phyloP scores from a whole-genome alignment of 2,113 vertebrate species.

The Nothoprocta pentlandii region DNA sequence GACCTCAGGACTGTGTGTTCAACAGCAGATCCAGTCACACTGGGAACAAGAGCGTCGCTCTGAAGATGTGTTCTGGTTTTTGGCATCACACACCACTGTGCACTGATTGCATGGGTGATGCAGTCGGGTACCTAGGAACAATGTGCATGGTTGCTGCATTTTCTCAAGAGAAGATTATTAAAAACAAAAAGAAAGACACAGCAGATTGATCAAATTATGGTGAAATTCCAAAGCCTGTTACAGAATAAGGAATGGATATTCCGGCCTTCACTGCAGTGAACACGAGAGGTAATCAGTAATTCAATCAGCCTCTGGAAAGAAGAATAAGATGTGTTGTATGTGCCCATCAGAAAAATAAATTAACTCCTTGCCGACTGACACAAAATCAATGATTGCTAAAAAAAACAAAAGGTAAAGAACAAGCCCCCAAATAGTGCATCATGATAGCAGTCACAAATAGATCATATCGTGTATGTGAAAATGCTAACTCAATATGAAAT shows the following conservation, averaged over 20 bases:
- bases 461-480: background rate
- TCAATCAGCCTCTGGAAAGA: constrained; percentile 25
- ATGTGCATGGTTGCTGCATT: background rate
- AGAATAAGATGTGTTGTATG: background rate
- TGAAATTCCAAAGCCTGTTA: background rate
- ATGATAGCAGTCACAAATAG: background rate
- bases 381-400: background rate
- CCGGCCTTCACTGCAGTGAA: background rate
- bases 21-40: background rate
- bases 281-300: constrained; percentile 25
- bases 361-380: constrained; percentile 5
- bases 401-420: background rate
- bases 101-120: background rate
- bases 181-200: background rate
- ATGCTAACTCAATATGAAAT: background rate
- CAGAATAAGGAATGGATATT: background rate
- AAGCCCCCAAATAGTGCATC: background rate
- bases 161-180: background rate
- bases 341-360: constrained; percentile 20
- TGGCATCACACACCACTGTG: background rate
- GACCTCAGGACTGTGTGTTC: background rate
- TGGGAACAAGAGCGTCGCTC: background rate
- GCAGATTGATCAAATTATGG: background rate
- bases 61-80: background rate
- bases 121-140: background rate